Evolutionary conservation across 1,140 invertebrate genomes (phyloP).

Genomic region (Pinna nobilis): DNA sequence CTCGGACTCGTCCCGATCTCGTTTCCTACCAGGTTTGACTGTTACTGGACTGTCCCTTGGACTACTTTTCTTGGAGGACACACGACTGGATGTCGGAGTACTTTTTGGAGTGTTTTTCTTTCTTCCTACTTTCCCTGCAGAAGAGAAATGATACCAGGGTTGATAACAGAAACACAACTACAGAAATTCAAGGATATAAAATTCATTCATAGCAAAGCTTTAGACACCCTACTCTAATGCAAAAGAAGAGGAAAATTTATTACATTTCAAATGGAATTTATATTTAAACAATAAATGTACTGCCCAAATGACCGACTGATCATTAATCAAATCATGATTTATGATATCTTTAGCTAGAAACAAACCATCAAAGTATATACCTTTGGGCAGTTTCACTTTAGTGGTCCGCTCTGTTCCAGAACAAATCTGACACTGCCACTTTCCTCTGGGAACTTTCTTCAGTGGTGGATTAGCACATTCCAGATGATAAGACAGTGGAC

Average conservation of each 20-base stretch:
- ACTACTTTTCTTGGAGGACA: slow-evolving; percentile 55
- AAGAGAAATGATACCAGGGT: too few species aligned
- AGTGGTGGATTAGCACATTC: slow-evolving; percentile 94
- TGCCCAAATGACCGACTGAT: neutral
- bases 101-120: slow-evolving; percentile 43
- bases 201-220: neutral
- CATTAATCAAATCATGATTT: too few species aligned
- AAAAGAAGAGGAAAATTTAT: too few species aligned
- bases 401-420: slow-evolving; percentile 47
- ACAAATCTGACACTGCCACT: slow-evolving; percentile 70
- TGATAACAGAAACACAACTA: too few species aligned
- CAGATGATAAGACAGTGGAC: slow-evolving; percentile 93
- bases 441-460: slow-evolving; percentile 88
- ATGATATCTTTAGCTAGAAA: too few species aligned
- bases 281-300: too few species aligned
- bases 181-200: too few species aligned
- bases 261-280: too few species aligned
- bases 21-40: slow-evolving; percentile 34
- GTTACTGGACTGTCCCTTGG: slow-evolving; percentile 65
- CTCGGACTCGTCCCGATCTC: slow-evolving; percentile 36
- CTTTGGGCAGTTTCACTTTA: slow-evolving; percentile 38
- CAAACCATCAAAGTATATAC: too few species aligned
- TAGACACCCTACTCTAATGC: too few species aligned
- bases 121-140: slow-evolving; percentile 32
- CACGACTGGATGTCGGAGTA: slow-evolving; percentile 54